Evolutionary conservation across 2,113 vertebrate genomes (phyloP).

Genomic region (Nothobranchius kuhntae): DNA sequence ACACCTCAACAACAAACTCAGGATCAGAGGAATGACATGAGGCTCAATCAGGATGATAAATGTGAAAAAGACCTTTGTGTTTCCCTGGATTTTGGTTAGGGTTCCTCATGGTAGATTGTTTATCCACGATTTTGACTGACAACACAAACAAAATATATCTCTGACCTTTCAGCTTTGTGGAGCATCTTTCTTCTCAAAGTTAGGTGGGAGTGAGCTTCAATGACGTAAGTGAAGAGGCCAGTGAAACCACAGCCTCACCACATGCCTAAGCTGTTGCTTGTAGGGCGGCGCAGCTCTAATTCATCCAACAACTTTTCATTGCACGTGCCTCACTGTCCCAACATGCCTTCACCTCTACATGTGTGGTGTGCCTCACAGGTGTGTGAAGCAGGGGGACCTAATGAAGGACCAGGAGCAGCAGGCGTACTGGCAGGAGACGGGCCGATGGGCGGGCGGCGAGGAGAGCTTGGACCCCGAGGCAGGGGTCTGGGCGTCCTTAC

Average conservation of each 20-base stretch:
- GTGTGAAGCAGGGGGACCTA: constrained; percentile 79
- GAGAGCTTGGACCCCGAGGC: constrained; percentile 82
- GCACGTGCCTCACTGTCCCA: constrained; percentile 1
- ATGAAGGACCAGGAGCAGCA: constrained; percentile 84
- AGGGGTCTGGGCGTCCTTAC: constrained; percentile 82
- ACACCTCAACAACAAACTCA: too few species aligned
- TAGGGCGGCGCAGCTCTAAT: constrained; percentile 29
- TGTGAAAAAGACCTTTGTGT: too few species aligned
- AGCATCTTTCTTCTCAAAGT: not conserved
- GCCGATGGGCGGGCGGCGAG: constrained; percentile 85
- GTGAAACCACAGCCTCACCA: constrained; percentile 27
- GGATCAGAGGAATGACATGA: too few species aligned
- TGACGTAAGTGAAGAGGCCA: constrained; percentile 14
- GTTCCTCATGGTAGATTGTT: too few species aligned
- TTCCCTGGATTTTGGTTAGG: too few species aligned
- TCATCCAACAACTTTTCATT: constrained; percentile 30
- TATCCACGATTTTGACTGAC: too few species aligned
- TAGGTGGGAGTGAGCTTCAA: too few species aligned
- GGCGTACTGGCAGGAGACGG: constrained; percentile 85
- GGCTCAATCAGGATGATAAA: too few species aligned
- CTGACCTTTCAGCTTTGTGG: not conserved
- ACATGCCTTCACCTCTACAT: constrained; percentile 21
- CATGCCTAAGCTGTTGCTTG: constrained; percentile 5
- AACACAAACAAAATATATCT: too few species aligned
- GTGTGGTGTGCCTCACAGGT: constrained; percentile 65